Evolutionary conservation across 2,888 invertebrate genomes (phyloP).

Genomic region (Macropis europaea): DNA sequence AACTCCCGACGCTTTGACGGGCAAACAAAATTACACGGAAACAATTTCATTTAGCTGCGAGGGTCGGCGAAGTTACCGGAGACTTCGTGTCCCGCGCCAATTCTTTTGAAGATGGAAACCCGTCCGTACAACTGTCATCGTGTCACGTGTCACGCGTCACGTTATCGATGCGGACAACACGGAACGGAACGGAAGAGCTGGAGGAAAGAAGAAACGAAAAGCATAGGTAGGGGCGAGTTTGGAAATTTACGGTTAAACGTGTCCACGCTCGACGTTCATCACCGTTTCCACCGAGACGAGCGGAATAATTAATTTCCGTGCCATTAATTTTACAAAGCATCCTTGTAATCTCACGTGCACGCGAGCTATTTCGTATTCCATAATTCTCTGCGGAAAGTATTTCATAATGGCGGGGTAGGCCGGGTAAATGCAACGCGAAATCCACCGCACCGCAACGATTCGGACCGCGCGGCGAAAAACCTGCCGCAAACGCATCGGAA

Average conservation of each 20-base stretch:
- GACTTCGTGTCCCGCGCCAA: neutral
- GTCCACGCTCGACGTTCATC: conserved; percentile 31
- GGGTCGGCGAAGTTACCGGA: neutral
- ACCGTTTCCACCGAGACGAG: conserved; percentile 30
- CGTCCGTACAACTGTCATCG: neutral
- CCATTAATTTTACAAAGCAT: conserved; percentile 41
- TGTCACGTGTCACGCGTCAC: neutral
- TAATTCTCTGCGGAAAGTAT: conserved; percentile 29
- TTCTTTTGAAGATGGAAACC: conserved; percentile 11
- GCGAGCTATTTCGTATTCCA: conserved; percentile 44
- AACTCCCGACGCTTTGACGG: neutral
- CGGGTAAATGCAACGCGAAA: neutral
- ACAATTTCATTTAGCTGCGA: conserved; percentile 8
- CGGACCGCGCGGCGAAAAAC: too few relatives aligned
- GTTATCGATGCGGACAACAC: neutral
- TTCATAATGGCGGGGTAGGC: conserved; percentile 11
- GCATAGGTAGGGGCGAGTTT: neutral
- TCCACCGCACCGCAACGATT: too few relatives aligned
- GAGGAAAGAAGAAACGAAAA: neutral
- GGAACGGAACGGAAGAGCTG: too few relatives aligned
- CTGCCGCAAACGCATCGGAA: too few relatives aligned
- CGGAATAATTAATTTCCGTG: conserved; percentile 39
- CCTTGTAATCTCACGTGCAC: conserved; percentile 42
- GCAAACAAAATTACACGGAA: conserved; percentile 16
- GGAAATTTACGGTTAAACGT: conserved; percentile 8